phyloP scores from a whole-genome alignment of 2,797 vertebrate species.

The Karalla daura region DNA sequence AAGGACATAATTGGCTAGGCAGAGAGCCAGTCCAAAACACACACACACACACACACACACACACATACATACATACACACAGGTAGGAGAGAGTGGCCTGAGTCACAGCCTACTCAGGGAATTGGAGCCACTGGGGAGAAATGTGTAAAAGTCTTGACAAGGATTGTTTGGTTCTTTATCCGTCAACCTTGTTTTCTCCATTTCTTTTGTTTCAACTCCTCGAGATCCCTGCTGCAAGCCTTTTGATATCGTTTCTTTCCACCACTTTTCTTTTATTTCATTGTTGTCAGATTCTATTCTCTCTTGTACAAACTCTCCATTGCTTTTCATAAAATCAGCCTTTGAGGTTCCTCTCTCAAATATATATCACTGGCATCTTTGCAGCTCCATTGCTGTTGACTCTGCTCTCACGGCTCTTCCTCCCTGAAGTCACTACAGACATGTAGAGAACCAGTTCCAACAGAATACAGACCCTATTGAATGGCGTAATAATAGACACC shows the following conservation, averaged over 20 bases:
- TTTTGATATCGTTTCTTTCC: background rate
- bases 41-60: constrained; percentile 21
- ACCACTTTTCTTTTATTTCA: background rate
- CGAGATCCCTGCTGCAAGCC: constrained; percentile 7
- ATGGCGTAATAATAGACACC: constrained; percentile 31
- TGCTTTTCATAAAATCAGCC: constrained; percentile 64
- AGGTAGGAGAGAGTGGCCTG: constrained; percentile 32
- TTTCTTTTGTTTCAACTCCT: constrained; percentile 11
- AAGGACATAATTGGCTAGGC: constrained; percentile 76
- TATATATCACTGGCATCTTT: constrained; percentile 56
- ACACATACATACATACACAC: constrained; percentile 26
- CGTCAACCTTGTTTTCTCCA: constrained; percentile 36
- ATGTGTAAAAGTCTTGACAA: constrained; percentile 56
- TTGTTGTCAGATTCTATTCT: background rate
- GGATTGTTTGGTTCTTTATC: constrained; percentile 59
- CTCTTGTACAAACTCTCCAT: constrained; percentile 8
- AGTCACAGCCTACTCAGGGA: constrained; percentile 35
- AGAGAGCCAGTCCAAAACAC: constrained; percentile 57
- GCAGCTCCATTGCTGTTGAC: constrained; percentile 57
- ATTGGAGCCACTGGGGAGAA: constrained; percentile 44
- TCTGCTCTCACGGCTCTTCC: constrained; percentile 19
- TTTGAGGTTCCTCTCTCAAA: constrained; percentile 42
- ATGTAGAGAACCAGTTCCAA: constrained; percentile 28
- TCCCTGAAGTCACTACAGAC: constrained; percentile 50
- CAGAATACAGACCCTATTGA: constrained; percentile 46